Conservation (phyloP, 2,797 vertebrate species). For the Anas capensis region DNA sequence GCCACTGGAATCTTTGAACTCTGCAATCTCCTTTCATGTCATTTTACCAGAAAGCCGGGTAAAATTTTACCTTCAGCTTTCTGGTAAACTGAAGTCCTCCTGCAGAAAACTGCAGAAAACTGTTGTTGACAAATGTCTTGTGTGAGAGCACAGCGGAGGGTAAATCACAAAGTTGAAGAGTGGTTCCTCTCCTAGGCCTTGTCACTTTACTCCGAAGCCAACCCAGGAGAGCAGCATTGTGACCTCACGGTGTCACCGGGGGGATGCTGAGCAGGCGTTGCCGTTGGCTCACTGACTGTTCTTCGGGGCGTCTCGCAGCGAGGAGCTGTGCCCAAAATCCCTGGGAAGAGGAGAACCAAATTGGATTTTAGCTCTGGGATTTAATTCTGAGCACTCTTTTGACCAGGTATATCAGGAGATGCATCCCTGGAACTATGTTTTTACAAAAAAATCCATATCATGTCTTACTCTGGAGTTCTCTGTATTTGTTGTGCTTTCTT, state of each 20-base stretch:
- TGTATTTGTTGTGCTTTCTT: rapidly evolving
- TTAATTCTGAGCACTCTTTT: neutral
- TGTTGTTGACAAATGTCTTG: neutral
- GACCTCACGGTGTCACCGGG: neutral
- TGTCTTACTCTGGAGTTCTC: rapidly evolving
- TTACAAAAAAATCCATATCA: neutral
- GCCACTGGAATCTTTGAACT: neutral
- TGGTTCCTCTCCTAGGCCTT: neutral
- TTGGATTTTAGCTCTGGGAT: neutral
- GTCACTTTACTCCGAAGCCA: neutral
- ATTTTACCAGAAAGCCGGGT: no score
- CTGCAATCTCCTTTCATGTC: neutral
- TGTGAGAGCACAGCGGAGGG: no score
- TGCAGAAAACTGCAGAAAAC: neutral
- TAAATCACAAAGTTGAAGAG: neutral
- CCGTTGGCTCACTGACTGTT: neutral
- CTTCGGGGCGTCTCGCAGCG: neutral
- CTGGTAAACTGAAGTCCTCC: neutral
- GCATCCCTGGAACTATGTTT: neutral
- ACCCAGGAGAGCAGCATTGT: neutral
- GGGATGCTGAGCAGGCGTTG: neutral
- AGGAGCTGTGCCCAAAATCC: neutral
- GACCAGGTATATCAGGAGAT: neutral
- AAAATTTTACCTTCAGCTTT: neutral
- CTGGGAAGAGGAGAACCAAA: neutral